Evolutionary conservation across 92 coral and sea anemone genomes (phyloP), one percentile per base, ranked within the genome.

Genomic region (Siderastrea radians): DNA sequence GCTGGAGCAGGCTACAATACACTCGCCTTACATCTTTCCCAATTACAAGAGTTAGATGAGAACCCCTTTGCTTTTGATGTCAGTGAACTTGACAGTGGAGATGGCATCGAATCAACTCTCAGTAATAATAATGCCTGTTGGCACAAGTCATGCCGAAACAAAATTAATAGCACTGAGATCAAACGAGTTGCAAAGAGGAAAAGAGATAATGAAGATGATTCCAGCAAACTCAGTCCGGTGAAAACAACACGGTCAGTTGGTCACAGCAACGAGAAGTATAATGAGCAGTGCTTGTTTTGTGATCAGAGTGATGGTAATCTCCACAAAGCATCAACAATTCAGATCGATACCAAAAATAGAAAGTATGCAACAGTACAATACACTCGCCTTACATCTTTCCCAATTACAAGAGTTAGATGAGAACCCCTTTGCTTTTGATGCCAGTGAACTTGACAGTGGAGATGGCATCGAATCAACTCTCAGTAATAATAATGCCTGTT

Each of bases 101-200:
- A 16, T 2, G 92, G 94, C 58, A 78, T 86, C 59, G 86, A 81
- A 11, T 43, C 60, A 16, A 93, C 90, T 3, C 50, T 93, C 1
- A 1, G 50, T 38, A 64, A 66, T 3, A 86, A 86, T 60, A 86
- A 90, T 67, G 94, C 94, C 45, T 62, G 14, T 3, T 93, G 96
- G 92, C 93, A 93, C 72, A 91, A 88, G 26, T 83, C 86, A 3
- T 91, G 96, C 72, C 50, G 87, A 76, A 87, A 91, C 19, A 74
- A 11, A 6, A 77, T 81, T 44, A 88, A 79, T 63, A 88, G 74
- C 70, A 91, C 88, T 3, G 77, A 91, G 69, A n/a, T 91, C 17
- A 61, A 84, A 15, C 72, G 84, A 5, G 91, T 82, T 1, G 70
- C 26, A 83, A 83, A 86, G 49, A 70, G 89, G 82, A 93, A 82